Evolutionary conservation across 2,888 invertebrate genomes (phyloP).

Genomic region (Scrobipalpa atriplicella): DNA sequence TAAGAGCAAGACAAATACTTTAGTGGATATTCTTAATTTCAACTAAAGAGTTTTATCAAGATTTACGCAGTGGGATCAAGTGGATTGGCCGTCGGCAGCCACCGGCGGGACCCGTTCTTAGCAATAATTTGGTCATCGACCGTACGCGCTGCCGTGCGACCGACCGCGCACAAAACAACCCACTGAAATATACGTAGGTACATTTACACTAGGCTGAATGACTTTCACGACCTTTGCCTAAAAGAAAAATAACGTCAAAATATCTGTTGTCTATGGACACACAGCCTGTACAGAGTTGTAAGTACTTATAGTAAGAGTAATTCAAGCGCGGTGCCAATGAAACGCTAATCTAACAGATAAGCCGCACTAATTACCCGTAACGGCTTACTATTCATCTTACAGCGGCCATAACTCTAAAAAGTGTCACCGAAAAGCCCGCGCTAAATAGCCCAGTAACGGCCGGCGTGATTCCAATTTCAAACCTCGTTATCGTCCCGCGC

Average conservation of each 20-base stretch:
- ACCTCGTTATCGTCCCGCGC: conserved; percentile 64
- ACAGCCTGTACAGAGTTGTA: background rate
- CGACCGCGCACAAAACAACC: conserved; percentile 44
- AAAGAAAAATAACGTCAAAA: conserved; percentile 25
- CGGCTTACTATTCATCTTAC: conserved; percentile 57
- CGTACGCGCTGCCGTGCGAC: conserved; percentile 40
- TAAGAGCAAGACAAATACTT: conserved; percentile 30
- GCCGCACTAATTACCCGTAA: conserved; percentile 62
- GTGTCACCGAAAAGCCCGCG: conserved; percentile 60
- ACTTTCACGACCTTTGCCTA: background rate
- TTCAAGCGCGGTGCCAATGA: conserved; percentile 42
- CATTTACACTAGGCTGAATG: conserved; percentile 2
- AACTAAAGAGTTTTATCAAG: conserved; percentile 61
- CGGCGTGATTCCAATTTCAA: conserved; percentile 74
- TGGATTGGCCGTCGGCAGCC: conserved; percentile 43
- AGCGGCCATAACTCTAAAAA: conserved; percentile 55
- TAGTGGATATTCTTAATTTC: conserved; percentile 51
- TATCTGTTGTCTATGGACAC: background rate
- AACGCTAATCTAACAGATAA: conserved; percentile 63
- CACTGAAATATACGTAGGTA: conserved; percentile 18
- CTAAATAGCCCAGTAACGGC: conserved; percentile 67
- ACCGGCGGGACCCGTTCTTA: conserved; percentile 67
- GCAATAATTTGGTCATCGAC: conserved; percentile 77
- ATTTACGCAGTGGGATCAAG: conserved; percentile 59
- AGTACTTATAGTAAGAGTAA: conserved; percentile 33